Base-by-base conservation (phyloP, 2,113 vertebrate species). In the Macheiramphus alcinus region DNA sequence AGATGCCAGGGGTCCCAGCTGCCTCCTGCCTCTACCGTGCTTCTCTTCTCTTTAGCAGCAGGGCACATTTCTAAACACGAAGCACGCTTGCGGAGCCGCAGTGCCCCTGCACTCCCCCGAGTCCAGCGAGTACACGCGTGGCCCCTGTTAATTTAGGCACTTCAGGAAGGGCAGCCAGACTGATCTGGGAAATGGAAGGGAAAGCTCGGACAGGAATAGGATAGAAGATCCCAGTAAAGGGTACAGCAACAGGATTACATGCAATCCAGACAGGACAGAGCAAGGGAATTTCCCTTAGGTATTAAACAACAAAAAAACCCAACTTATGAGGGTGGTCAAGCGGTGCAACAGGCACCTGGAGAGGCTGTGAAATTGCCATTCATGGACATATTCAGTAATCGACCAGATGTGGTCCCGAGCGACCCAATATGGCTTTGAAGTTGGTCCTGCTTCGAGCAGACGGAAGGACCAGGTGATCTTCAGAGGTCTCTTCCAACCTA, bases 361-460 rank as follows among this genome's bases (percentile, higher is more conserved):
- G 32, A 78, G 14, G 15, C 59, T 87, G 23, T 59, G 47, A 70
- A 53, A 71, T 58, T 4, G 3, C 31, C 42, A 9, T 58, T 87
- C 25, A 11, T 21, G 16, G 50, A 48, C 12, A 80, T 50, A 40
- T 2, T 63, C 42, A 22, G 15, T 42, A 80, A 68, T 58, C 2
- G 3, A 34, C 8, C 34, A 83, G 53, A 31, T 22, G 16, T 5
- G 32, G 2, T 25, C 55, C 42, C 0, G 0, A 31, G 32, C 9
- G 56, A 65, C 20, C 8, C 53, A 48, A 2, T 3, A 6, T 25
- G 6, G 53, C 42, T 59, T 63, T 88, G 42, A 48, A 82, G 15
- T 3, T 68, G 22, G 22, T 61, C 53, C 55, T 62, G 16, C 34
- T 90, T 52, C 23, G 78, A 70, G 16, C 11, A 17, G 10, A 36